A percentile compares a stretch with the other conserved stretches of the same genome.
These are phyloP conservation scores for Phalacrocorax aristotelis DNA, from an alignment of 2,113 vertebrate genomes.

Conservation along the genomic window DNA sequence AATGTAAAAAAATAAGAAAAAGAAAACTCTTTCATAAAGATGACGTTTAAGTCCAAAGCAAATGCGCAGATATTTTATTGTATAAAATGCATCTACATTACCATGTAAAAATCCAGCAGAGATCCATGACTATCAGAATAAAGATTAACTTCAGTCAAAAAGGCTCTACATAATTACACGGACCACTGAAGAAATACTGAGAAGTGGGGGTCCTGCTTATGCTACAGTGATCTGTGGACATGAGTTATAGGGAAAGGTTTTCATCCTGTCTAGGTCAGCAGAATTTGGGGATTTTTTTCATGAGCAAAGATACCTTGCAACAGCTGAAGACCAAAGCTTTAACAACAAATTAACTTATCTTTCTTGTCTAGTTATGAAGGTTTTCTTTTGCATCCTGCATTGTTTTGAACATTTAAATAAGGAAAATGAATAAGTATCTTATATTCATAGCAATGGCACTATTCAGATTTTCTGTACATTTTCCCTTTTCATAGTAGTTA, in stretches of 20 bases:
- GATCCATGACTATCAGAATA: neutral
- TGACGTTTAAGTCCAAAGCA: neutral
- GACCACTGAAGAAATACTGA: neutral
- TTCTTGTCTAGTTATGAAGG: neutral
- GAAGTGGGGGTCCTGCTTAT: neutral
- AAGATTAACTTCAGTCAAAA: neutral
- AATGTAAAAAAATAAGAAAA: neutral
- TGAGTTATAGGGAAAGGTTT: neutral
- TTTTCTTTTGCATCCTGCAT: neutral
- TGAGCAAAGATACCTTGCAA: neutral
- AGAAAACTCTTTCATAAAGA: neutral
- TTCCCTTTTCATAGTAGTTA: neutral
- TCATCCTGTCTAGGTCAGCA: neutral
- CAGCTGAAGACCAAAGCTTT: neutral
- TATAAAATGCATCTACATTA: neutral
- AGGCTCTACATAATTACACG: neutral
- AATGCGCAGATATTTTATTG: neutral
- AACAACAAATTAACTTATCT: neutral
- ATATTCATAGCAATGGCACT: neutral
- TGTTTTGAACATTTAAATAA: neutral
- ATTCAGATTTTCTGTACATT: neutral
- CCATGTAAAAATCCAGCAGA: neutral
- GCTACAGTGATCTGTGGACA: neutral
- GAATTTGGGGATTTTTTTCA: neutral
- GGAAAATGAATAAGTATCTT: neutral